These are phyloP conservation scores for Anadara kagoshimensis DNA, from an alignment of 1,140 invertebrate genomes.

Conservation along the genomic window DNA sequence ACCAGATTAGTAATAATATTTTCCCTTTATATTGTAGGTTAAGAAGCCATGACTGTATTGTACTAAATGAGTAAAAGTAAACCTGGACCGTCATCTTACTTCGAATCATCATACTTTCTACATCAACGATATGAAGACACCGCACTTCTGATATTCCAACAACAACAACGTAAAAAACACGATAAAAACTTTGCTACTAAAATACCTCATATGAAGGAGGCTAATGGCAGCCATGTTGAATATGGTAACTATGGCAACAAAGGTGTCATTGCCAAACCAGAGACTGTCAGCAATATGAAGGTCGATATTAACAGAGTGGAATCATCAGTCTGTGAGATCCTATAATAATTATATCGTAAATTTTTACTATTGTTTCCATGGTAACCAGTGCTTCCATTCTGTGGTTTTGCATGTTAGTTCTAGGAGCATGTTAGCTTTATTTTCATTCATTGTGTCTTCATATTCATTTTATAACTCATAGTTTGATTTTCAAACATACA, in stretches of 20 bases:
- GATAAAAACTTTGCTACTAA: constrained; percentile 31
- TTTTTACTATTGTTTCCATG: too few species aligned
- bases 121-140: constrained; percentile 74
- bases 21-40: constrained; percentile 1
- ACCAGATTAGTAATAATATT: too few species aligned
- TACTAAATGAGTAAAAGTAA: constrained; percentile 47
- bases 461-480: too few species aligned
- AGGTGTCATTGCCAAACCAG: constrained; percentile 44
- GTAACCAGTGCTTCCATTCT: too few species aligned
- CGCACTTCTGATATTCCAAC: constrained; percentile 63
- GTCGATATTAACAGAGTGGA: constrained; percentile 31
- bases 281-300: constrained; percentile 27
- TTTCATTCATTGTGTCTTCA: too few species aligned
- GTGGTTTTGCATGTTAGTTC: too few species aligned
- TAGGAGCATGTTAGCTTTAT: too few species aligned
- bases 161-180: constrained; percentile 48
- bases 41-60: constrained; percentile 4
- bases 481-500: too few species aligned
- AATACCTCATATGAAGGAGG: constrained; percentile 10
- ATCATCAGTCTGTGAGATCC: constrained; percentile 49
- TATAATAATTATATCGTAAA: too few species aligned
- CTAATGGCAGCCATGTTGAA: constrained; percentile 30
- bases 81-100: constrained; percentile 52
- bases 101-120: constrained; percentile 65
- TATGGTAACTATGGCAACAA: constrained; percentile 56